Evolutionary conservation across 92 coral and sea anemone species (phyloP).

Genomic region (Chrysogorgia sp.): DNA sequence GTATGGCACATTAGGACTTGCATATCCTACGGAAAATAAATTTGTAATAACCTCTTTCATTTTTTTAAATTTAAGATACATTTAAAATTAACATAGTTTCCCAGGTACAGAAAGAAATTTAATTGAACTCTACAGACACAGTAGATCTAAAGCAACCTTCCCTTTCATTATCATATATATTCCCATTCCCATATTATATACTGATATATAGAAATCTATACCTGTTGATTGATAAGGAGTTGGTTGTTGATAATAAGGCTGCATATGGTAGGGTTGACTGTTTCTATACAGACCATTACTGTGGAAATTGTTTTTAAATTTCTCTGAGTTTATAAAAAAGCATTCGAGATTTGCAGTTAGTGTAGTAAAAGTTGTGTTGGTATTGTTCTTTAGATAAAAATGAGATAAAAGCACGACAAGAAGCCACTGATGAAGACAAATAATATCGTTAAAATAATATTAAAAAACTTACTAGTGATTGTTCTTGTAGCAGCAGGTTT

Average conservation of each 20-base stretch:
- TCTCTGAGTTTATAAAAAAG: not conserved
- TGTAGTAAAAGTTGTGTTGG: not conserved
- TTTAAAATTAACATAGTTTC: no score
- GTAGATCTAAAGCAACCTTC: no score
- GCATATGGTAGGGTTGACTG: conserved; percentile 10
- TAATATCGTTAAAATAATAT: no score
- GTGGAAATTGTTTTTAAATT: not conserved
- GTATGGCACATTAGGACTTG: not conserved
- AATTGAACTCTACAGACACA: no score
- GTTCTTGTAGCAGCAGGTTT: conserved; percentile 9
- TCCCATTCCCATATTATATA: no score
- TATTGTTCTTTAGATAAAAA: not conserved
- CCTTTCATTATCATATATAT: no score
- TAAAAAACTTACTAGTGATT: conserved; percentile 1
- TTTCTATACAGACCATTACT: conserved; percentile 2
- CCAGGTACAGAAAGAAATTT: no score
- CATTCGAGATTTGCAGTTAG: not conserved
- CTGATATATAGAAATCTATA: not conserved
- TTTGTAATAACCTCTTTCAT: not conserved
- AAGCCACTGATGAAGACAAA: not conserved
- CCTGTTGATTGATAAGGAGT: conserved; percentile 12
- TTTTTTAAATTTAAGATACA: no score
- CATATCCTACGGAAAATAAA: not conserved
- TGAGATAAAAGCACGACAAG: not conserved
- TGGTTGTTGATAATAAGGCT: conserved; percentile 35